Evolutionary conservation across 2,113 vertebrate genomes (phyloP).

Genomic region (Oncorhynchus tshawytscha): DNA sequence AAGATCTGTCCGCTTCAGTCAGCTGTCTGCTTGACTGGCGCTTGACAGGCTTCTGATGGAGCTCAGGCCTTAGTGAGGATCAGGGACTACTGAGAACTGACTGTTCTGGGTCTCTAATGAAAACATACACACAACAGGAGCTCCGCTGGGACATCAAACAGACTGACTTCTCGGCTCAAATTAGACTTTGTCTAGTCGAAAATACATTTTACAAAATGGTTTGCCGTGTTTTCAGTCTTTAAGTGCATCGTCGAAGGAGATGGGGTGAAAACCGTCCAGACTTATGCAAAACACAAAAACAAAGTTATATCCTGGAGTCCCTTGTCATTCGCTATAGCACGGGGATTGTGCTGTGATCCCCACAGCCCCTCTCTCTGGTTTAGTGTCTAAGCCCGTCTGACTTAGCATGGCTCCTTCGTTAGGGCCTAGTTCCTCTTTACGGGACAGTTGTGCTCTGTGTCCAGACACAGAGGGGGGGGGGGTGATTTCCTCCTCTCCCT

Average conservation of each 20-base stretch:
- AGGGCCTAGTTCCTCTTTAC: conserved; percentile 51
- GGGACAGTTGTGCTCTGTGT: conserved; percentile 55
- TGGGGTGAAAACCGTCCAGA: no score
- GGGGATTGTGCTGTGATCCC: conserved; percentile 49
- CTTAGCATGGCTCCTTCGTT: conserved; percentile 67
- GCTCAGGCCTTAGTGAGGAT: conserved; percentile 66
- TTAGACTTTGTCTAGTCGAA: no score
- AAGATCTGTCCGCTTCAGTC: conserved; percentile 20
- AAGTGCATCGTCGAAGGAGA: no score
- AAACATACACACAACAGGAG: conserved; percentile 37
- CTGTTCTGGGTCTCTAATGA: no score
- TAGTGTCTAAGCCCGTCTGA: conserved; percentile 65
- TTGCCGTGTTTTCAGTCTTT: no score
- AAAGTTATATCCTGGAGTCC: conserved; percentile 42
- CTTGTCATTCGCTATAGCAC: conserved; percentile 60
- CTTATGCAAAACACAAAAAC: no score
- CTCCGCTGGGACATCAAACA: no score
- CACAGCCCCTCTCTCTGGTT: conserved; percentile 53
- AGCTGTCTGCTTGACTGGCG: conserved; percentile 66
- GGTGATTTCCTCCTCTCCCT: no score
- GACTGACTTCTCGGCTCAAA: no score
- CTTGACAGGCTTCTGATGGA: conserved; percentile 70
- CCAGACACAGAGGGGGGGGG: conserved; percentile 43
- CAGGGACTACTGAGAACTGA: conserved; percentile 49
- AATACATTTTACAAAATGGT: no score